A percentile compares a stretch with the other conserved stretches of the same genome.
Evolutionary conservation across 2,888 invertebrate species (phyloP).

Genomic region (Aproaerema taeniolella): DNA sequence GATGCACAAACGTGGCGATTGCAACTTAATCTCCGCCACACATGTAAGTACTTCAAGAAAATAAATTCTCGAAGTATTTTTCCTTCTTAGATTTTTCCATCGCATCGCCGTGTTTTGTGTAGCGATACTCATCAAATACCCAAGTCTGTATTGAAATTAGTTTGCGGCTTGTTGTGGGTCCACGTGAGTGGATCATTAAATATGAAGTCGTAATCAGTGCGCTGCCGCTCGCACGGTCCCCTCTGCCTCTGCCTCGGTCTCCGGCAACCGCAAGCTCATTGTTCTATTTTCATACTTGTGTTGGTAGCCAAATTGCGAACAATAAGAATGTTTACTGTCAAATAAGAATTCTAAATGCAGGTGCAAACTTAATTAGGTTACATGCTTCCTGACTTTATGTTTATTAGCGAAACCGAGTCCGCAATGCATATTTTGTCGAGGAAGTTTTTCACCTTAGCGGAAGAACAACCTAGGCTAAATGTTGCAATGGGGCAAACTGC

Average conservation of each 20-base stretch:
- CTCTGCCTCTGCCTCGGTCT: constrained; percentile 44
- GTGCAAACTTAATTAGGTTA: constrained; percentile 11
- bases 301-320: constrained; percentile 10
- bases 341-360: constrained; percentile 9
- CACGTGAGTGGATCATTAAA: constrained; percentile 69
- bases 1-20: constrained; percentile 35
- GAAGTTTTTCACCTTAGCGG: constrained; percentile 43
- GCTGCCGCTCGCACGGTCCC: constrained; percentile 52
- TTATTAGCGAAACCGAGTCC: constrained; percentile 1
- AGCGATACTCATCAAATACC: constrained; percentile 25
- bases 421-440: constrained; percentile 1
- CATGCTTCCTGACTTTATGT: not conserved
- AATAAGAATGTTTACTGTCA: constrained; percentile 21
- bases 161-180: constrained; percentile 51
- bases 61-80: too few species aligned
- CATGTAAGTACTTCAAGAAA: too few species aligned
- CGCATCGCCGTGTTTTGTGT: constrained; percentile 4
- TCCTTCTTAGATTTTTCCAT: constrained; percentile 6
- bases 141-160: constrained; percentile 64
- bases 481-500: constrained; percentile 52
- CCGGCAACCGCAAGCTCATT: constrained; percentile 40
- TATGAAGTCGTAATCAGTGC: constrained; percentile 71
- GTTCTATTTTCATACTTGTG: constrained; percentile 36
- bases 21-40: too few species aligned
- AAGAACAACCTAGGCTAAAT: constrained; percentile 47